phyloP scores from a whole-genome alignment of 1,140 invertebrate genomes.

The Meloidogyne exigua region DNA sequence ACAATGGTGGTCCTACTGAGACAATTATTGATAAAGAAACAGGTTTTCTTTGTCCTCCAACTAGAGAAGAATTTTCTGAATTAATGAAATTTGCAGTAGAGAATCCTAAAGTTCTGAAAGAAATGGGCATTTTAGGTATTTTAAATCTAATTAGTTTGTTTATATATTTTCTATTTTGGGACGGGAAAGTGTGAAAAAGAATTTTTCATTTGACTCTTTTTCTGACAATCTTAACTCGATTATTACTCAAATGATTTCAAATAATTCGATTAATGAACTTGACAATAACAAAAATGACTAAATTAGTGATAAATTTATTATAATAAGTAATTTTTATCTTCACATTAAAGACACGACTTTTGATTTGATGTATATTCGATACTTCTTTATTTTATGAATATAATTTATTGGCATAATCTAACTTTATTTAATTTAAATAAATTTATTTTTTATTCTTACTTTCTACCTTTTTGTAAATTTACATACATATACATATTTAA shows the following conservation, averaged over 20 bases:
- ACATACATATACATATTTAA: not conserved
- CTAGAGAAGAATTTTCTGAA: conserved; percentile 72
- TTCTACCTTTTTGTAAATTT: not conserved
- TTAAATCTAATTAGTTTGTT: conserved; percentile 73
- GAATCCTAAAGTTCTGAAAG: conserved; percentile 66
- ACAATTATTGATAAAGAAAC: conserved; percentile 83
- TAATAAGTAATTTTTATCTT: too few species aligned
- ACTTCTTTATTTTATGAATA: too few species aligned
- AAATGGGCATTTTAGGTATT: conserved; percentile 74
- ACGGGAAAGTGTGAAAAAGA: not conserved
- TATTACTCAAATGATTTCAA: conserved; percentile 57
- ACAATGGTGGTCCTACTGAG: conserved; percentile 88
- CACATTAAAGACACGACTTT: too few species aligned
- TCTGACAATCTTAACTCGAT: conserved; percentile 72
- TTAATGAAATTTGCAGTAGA: conserved; percentile 71
- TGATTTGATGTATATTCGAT: not conserved
- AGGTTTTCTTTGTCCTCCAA: conserved; percentile 78
- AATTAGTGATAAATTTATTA: not conserved
- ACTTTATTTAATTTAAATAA: too few species aligned
- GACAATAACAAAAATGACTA: not conserved
- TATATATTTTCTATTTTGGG: conserved; percentile 61
- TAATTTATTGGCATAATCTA: too few species aligned
- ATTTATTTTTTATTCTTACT: too few species aligned
- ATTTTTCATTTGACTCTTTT: conserved; percentile 69
- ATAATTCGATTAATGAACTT: not conserved